Base-by-base conservation (phyloP, 2,113 vertebrate species). In the Synchiropus splendidus region DNA sequence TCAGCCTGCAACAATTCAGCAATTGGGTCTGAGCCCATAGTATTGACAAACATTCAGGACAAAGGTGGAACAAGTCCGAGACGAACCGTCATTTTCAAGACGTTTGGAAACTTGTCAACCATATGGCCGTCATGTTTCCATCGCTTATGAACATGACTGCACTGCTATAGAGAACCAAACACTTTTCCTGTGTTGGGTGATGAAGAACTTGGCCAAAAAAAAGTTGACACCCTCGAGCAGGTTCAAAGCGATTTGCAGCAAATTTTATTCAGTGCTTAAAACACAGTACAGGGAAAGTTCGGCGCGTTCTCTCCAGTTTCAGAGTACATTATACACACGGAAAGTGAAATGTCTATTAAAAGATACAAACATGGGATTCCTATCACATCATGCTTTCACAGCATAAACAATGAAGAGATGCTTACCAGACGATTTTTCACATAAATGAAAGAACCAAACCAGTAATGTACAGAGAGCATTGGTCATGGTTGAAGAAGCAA, bases 241-340 rank as follows among this genome's bases (percentile, higher is more conserved):
- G 58, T 75, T 79, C 39, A 68, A 75, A 82, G 81, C 75, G 71
- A 75, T 67, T 74, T 57, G 75, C 73, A 78, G 78, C 78, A 75
- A 61, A 45, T 75, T 83, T 86, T 78, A 75, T 85, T 78, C 16
- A 64, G 70, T 82, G 75, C 72, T 75, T 70, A 79, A 72, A 77
- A 80, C 69, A 84, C 75, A 70, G 64, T 75, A 74, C 69, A 77
- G 58, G 62, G 57, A 65, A 65, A 64, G 68, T 68, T 64, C 55
- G 72, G 69, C 74, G 59, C 64, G 50, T 70, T 67, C 67, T 69
- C 52, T 54, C 57, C 66, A 59, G 51, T 54, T 21, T 53, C 39
- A 31, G 57, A 63, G 64, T 49, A 45, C 21, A 27, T 27, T 8
- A 8, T 58, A 42, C 51, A 72, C 54, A 58, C 46, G 50, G n/a